Evolutionary conservation across 2,888 invertebrate genomes (phyloP), one percentile per base, ranked within the genome.

Genomic region (Geotrupes spiniger): DNA sequence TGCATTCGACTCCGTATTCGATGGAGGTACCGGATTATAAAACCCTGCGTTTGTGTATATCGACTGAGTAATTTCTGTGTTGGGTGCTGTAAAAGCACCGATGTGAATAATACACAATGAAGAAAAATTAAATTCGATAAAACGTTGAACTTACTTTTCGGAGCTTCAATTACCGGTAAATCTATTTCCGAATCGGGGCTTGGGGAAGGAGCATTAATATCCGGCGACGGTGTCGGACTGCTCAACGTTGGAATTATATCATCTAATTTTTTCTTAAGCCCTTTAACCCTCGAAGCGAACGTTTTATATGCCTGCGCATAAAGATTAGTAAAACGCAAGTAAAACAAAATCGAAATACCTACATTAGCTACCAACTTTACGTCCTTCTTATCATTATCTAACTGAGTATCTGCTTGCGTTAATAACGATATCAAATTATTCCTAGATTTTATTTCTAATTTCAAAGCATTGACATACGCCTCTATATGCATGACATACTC

Each of bases 351-450:
- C 28, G 15, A 21, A 21, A 6, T 25, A 83, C 89, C 84, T 74
- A 95, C 96, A 79, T 91, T 93, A 49, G 91, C 90, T 16, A 97
- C 96, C 53, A 96, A 87, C 78, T 93, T 94, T 9, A 96, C 96
- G 77, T 98, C 97, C 4, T 90, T 89, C 51, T 89, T 80, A 70
- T 97, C 96, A 11, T 87, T 89, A 29, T 90, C 87, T 69, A 95
- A 91, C 73, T 92, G 94, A 52, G 86, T 83, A 61, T 89, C 87
- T 2, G 92, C 90, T 36, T 89, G 86, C 44, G 87, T 84, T 38
- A 96, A 73, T 26, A 89, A 73, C 3, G 88, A 85, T 42, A 95
- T 76, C 38, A 97, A 76, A 2, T 86, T 79, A 57, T 83, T 85
- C 53, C 94, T 78, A 37, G 91, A 88, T 48, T 86, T 84, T 16